Conservation (phyloP, 2,888 invertebrate genomes). For the Mayetiola destructor region DNA sequence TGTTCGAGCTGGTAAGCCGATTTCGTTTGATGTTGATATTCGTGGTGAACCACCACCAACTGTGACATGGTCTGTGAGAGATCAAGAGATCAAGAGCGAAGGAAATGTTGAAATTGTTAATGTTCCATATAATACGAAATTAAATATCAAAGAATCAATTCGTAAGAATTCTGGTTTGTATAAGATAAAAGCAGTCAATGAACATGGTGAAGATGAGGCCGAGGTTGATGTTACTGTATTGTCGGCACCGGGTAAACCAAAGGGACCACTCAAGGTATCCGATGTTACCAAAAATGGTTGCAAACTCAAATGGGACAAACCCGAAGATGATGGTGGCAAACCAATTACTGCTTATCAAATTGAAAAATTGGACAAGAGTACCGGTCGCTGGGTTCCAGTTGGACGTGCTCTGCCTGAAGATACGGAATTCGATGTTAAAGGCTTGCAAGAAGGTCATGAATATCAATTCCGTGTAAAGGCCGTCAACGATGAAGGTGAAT, state of each 20-base stretch:
- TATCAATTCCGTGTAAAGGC: constrained; percentile 90
- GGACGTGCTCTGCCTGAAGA: constrained; percentile 66
- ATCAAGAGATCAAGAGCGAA: constrained; percentile 57
- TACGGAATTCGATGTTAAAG: constrained; percentile 76
- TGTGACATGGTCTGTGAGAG: constrained; percentile 77
- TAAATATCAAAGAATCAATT: constrained; percentile 60
- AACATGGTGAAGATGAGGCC: constrained; percentile 83
- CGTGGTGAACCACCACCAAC: constrained; percentile 92
- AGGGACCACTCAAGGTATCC: constrained; percentile 74
- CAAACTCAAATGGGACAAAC: constrained; percentile 85
- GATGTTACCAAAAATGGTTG: constrained; percentile 82
- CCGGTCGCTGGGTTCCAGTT: constrained; percentile 87
- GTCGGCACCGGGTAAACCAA: constrained; percentile 69
- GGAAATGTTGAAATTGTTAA: constrained; percentile 63
- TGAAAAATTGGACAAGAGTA: constrained; percentile 83
- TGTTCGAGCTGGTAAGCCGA: constrained; percentile 79
- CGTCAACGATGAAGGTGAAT: constrained; percentile 87
- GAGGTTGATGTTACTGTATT: constrained; percentile 85
- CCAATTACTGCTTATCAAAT: constrained; percentile 85
- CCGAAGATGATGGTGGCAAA: constrained; percentile 89
- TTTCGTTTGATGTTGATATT: constrained; percentile 86
- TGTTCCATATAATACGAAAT: constrained; percentile 79
- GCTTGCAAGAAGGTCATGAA: constrained; percentile 80
- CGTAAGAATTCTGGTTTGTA: constrained; percentile 82
- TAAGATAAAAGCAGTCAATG: constrained; percentile 77